Evolutionary conservation across 2,113 vertebrate species (phyloP), one percentile per base, ranked within the genome.

Genomic region (Tympanuchus pallidicinctus): DNA sequence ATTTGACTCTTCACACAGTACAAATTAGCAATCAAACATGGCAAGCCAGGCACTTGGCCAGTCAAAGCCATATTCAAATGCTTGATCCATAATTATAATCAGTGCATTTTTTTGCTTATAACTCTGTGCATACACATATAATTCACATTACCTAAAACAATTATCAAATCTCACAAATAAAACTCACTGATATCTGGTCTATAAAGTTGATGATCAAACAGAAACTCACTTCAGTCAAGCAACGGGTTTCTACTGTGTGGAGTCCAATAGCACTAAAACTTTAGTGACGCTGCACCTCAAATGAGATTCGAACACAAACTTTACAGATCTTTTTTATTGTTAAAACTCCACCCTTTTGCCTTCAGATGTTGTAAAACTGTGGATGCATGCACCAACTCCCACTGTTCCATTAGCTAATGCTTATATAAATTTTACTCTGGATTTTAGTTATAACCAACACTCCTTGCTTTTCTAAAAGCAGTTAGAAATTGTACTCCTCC

Each of bases 361-460:
- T 93, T 72, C 52, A 56, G 61, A 69, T 78, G 73, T 71, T 86
- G 77, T 25, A 92, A 71, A 92, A 18, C 83, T 70, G 30, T 47
- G 16, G 27, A 67, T 94, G 45, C 38, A 38, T 38, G 28, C 56
- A 86, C 10, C 77, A 75, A 50, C 28, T 84, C 61, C 42, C 5
- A 60, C 38, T 81, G 42, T 89, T 92, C 43, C 43, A 86, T 86
- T 90, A 92, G 75, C 86, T 95, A 89, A 78, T 78, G 78, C 84
- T 78, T 78, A 47, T 72, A 82, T 84, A 90, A 67, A 48, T 75
- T 79, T 89, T 75, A 22, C 25, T 69, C 61, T 92, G 50, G 69
- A 87, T 92, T 90, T 96, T 81, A 81, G 15, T 91, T 82, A 43
- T 54, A 69, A 47, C 10, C 60, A 72, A 61, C 47, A 56, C 12